Evolutionary conservation across 2,888 invertebrate species (phyloP).

Genomic region (Pollenia amentaria): DNA sequence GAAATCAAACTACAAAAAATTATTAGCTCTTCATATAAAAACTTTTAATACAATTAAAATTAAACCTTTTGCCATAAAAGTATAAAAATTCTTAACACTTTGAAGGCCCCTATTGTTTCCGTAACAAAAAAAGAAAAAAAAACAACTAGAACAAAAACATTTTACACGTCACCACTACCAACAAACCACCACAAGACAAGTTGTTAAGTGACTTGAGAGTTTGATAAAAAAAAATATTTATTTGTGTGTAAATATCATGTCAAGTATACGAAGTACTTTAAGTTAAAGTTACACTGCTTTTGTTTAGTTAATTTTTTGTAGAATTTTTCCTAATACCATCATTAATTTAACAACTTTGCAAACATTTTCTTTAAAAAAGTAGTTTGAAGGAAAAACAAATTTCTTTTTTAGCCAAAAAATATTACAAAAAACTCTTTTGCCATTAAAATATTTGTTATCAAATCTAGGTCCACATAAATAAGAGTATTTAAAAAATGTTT

Average conservation of each 20-base stretch:
- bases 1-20: background rate
- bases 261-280: conserved; percentile 34
- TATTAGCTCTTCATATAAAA: conserved; percentile 4
- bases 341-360: conserved; percentile 47
- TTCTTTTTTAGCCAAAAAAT: conserved; percentile 20
- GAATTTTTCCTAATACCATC: conserved; percentile 29
- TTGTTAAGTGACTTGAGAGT: conserved; percentile 31
- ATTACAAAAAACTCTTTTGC: background rate
- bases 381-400: conserved; percentile 41
- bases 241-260: conserved; percentile 49
- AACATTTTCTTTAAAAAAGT: conserved; percentile 47
- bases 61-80: conserved; percentile 7
- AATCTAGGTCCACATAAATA: conserved; percentile 37
- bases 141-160: background rate
- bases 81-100: conserved; percentile 11
- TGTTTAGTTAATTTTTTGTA: conserved; percentile 47
- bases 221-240: conserved; percentile 27
- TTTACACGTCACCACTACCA: conserved; percentile 19
- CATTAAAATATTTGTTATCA: conserved; percentile 21
- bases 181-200: background rate
- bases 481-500: conserved; percentile 20
- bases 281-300: conserved; percentile 55
- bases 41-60: conserved; percentile 6
- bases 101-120: background rate
- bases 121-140: background rate